Conservation (phyloP, 2,797 vertebrate species). For the Diplodus sargus region DNA sequence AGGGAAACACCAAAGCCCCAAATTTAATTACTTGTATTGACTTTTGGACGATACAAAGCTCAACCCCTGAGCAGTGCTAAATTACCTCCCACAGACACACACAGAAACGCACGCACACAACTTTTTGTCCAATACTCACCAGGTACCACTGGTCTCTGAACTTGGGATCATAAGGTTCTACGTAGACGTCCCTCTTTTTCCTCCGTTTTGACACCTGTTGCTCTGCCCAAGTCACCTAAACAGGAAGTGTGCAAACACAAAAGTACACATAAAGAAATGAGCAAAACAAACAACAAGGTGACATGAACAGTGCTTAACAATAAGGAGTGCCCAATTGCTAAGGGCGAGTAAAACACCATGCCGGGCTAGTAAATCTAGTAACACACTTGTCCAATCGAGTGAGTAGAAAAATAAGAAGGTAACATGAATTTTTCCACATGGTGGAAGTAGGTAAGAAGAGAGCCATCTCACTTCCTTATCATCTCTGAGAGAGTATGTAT, state of each 20-base stretch:
- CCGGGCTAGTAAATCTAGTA: too few relatives aligned
- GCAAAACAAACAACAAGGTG: background rate
- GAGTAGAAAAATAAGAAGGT: too few relatives aligned
- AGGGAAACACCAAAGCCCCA: constrained; percentile 29
- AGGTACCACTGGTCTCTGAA: constrained; percentile 97
- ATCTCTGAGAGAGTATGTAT: too few relatives aligned
- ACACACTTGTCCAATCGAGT: too few relatives aligned
- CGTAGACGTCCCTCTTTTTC: constrained; percentile 90
- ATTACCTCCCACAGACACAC: constrained; percentile 4
- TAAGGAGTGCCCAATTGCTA: too few relatives aligned
- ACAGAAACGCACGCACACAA: background rate
- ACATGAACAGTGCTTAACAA: too few relatives aligned
- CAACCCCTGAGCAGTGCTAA: constrained; percentile 22
- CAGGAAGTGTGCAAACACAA: constrained; percentile 22
- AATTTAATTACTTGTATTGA: constrained; percentile 54
- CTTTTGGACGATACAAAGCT: constrained; percentile 42
- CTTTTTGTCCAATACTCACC: constrained; percentile 82
- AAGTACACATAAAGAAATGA: constrained; percentile 12
- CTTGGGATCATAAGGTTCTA: constrained; percentile 92
- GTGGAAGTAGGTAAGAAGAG: too few relatives aligned
- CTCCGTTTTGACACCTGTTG: constrained; percentile 94
- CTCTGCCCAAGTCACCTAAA: constrained; percentile 93
- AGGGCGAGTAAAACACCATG: too few relatives aligned
- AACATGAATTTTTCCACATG: too few relatives aligned
- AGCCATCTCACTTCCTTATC: too few relatives aligned